phyloP scores from a whole-genome alignment of 1,140 invertebrate species.

The Leucophenga varia region DNA sequence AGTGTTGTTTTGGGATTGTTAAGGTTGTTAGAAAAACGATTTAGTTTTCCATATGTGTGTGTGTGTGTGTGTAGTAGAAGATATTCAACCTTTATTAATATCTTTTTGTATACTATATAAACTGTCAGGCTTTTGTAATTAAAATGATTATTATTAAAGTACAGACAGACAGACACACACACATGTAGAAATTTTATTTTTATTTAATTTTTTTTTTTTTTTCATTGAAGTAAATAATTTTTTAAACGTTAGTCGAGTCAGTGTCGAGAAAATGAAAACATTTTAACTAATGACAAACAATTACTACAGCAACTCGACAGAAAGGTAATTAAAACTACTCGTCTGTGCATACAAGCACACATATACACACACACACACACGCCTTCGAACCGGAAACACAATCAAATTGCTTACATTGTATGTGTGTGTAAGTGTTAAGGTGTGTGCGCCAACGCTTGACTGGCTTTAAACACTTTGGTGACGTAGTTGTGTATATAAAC shows the following conservation, averaged over 20 bases:
- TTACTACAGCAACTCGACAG: slow-evolving; percentile 44
- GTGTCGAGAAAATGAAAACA: slow-evolving; percentile 52
- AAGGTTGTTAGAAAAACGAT: too few species aligned
- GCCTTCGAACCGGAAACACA: too few species aligned
- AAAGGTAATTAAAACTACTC: slow-evolving; percentile 49
- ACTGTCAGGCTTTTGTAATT: slow-evolving; percentile 28
- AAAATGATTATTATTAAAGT: slow-evolving; percentile 43
- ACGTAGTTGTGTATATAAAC: slow-evolving; percentile 4
- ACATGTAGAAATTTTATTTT: too few species aligned
- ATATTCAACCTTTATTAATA: too few species aligned
- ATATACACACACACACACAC: slow-evolving; percentile 4
- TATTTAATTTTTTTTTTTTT: too few species aligned
- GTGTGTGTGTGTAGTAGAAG: too few species aligned
- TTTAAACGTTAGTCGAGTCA: too few species aligned
- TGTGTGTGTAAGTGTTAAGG: slow-evolving; percentile 3
- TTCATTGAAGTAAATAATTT: too few species aligned
- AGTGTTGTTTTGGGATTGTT: too few species aligned
- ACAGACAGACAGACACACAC: too few species aligned
- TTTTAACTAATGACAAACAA: slow-evolving; percentile 54
- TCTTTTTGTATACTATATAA: too few species aligned
- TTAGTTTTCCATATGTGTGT: too few species aligned
- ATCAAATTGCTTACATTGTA: not conserved
- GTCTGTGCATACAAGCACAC: slow-evolving; percentile 9
- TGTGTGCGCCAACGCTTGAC: slow-evolving; percentile 32
- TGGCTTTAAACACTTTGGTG: slow-evolving; percentile 16